A percentile compares a stretch with the other conserved stretches of the same genome.
phyloP scores from a whole-genome alignment of 2,888 invertebrate genomes.

The Agrotis puta region DNA sequence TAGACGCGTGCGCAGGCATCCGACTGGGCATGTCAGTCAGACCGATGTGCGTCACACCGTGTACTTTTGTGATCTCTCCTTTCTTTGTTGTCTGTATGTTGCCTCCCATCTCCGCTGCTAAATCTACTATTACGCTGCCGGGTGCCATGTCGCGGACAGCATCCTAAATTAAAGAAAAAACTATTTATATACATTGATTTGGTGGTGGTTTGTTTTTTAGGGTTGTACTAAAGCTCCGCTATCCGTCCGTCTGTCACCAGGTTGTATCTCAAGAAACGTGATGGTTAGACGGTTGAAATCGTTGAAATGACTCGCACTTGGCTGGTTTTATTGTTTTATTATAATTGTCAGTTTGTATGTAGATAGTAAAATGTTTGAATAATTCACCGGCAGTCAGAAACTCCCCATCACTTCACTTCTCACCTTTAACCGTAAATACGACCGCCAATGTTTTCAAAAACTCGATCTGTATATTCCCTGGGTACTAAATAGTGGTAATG shows the following conservation, averaged over 20 bases:
- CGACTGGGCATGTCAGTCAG: constrained; percentile 96
- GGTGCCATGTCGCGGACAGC: constrained; percentile 96
- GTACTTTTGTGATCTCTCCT: constrained; percentile 93
- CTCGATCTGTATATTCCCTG: neutral
- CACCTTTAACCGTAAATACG: neutral
- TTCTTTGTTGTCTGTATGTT: constrained; percentile 96
- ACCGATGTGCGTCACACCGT: constrained; percentile 96
- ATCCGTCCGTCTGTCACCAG: no score
- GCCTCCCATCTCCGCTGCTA: constrained; percentile 97
- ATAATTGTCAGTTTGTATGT: no score
- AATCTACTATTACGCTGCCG: constrained; percentile 96
- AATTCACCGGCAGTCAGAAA: no score
- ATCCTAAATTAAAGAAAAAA: constrained; percentile 85
- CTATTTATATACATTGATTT: no score
- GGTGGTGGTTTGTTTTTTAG: no score
- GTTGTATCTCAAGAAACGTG: no score
- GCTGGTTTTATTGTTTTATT: no score
- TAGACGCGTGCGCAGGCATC: constrained; percentile 96
- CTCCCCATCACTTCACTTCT: neutral
- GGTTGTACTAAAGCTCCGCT: no score
- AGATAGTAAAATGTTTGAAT: no score
- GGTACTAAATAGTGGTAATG: neutral
- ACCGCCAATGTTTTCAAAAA: neutral
- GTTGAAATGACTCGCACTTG: no score
- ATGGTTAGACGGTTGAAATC: no score